Base-by-base conservation (phyloP, 2,113 vertebrate genomes). In the Fregata magnificens region DNA sequence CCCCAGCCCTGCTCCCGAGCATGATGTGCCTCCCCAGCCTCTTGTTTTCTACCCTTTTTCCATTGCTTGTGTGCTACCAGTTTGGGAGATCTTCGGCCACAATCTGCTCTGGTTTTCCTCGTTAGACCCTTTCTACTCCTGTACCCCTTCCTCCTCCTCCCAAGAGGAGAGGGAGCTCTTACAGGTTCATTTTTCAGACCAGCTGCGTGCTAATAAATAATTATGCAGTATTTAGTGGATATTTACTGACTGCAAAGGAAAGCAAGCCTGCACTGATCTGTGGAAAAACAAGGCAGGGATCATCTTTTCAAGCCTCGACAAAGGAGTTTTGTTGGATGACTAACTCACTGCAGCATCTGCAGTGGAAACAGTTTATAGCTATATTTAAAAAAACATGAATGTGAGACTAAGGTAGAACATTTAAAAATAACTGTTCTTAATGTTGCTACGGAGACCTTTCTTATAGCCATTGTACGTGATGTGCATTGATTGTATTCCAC, bases 371-470 rank as follows among this genome's bases (percentile, higher is more conserved):
- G 84, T 62, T 94, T 88, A 93, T 5, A 80, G 32, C 2, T 70
- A 49, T 25, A 53, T 67, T 91, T 34, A 16, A 91, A 96, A 96
- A 93, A 82, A 22, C 44, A 81, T 34, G 65, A 96, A 50, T 0
- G 2, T 49, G 58, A 93, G 81, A 79, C 49, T 79, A 61, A 94
- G 89, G 90, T 52, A 81, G 49, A 96, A 86, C 40, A 90, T 85
- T 90, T 96, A 62, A 95, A 97, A 97, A 96, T 96, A 94, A 70
- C 90, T 93, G 70, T 86, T 94, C 90, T 69, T 93, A 82, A 94
- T 88, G 96, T 96, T 96, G 90, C 96, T 86, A 95, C 34, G 16
- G 95, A 97, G 93, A 91, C 78, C 66, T 95, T 85, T 80, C 72
- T 94, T 95, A 65, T 13, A 93, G 87, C 78, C 73, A 26, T 12